Conservation (phyloP, 2,888 invertebrate species). For the Sphecodes monilicornis region DNA sequence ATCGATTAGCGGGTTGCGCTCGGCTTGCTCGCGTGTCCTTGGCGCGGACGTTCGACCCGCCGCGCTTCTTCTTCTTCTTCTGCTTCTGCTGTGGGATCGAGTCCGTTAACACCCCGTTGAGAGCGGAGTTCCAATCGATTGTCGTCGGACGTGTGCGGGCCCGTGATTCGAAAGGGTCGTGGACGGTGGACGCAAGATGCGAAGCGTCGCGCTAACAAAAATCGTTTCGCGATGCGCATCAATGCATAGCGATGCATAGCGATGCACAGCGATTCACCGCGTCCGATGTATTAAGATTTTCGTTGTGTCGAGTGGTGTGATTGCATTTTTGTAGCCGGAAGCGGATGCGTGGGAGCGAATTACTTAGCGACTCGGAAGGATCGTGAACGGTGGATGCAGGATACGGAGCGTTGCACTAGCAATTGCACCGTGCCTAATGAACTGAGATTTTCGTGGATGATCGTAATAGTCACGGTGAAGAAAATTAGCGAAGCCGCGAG, state of each 20-base stretch:
- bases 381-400: not conserved
- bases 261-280: too few relatives aligned
- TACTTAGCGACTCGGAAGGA: slow-evolving; percentile 81
- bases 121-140: not conserved
- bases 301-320: slow-evolving; percentile 29
- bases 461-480: too few relatives aligned
- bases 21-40: not conserved
- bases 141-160: not conserved
- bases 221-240: not conserved
- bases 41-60: slow-evolving; percentile 5
- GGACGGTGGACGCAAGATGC: too few relatives aligned
- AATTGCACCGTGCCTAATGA: too few relatives aligned
- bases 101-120: slow-evolving; percentile 7
- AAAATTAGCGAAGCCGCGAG: too few relatives aligned
- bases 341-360: slow-evolving; percentile 82
- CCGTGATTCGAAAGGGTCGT: not conserved
- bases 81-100: not conserved
- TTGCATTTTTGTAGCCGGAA: slow-evolving; percentile 77
- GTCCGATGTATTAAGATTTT: slow-evolving; percentile 39
- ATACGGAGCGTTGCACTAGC: not conserved
- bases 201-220: not conserved
- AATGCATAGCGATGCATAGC: not conserved
- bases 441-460: too few relatives aligned
- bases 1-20: slow-evolving; percentile 11
- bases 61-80: not conserved